Evolutionary conservation across 2,888 invertebrate genomes (phyloP), one percentile per base, ranked within the genome.

Genomic region (Ctenicera cuprea): DNA sequence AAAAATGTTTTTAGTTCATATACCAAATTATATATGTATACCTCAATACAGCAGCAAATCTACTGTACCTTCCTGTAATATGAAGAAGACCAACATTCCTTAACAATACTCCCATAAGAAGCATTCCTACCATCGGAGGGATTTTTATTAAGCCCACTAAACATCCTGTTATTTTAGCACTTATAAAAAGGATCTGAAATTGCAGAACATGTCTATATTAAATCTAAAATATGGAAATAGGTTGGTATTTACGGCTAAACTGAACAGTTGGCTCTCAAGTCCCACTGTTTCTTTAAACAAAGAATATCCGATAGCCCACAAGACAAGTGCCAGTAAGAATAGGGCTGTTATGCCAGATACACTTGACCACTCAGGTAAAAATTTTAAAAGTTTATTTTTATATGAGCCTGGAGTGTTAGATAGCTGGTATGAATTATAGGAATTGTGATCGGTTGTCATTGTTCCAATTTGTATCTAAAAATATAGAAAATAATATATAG

Each of bases 91-190:
- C 89, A 16, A 89, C 78, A 80, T 90, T 90, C 61, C 88, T 84
- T 65, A 89, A 87, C 8, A 89, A 82, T 3, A 91, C 89, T 11
- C 92, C 91, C 64, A 90, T 89, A 54, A 91, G 84, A 0, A 92
- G 84, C 92, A 92, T 92, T 12, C 92, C 92, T 71, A 92, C 86
- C 83, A 92, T 88, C 5, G 92, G 91, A 0, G 92, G 90, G 3
- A 89, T 22, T 73, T 79, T 79, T 20, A 81, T 62, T 22, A 80
- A 72, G 2, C 66, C 73, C 1, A 78, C 68, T 18, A 82, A 52
- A 57, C 72, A 76, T 59, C 83, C 83, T 9, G 76, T 76, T 52
- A 83, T 63, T 77, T 83, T 83, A 1, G 82, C 82, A 20, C 74
- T 63, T 43, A 83, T 80, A 71, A 83, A 83, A 30, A 83, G 71